Evolutionary conservation across 2,888 invertebrate genomes (phyloP), one percentile per base, ranked within the genome.

Genomic region (Drosophila tanythrix): DNA sequence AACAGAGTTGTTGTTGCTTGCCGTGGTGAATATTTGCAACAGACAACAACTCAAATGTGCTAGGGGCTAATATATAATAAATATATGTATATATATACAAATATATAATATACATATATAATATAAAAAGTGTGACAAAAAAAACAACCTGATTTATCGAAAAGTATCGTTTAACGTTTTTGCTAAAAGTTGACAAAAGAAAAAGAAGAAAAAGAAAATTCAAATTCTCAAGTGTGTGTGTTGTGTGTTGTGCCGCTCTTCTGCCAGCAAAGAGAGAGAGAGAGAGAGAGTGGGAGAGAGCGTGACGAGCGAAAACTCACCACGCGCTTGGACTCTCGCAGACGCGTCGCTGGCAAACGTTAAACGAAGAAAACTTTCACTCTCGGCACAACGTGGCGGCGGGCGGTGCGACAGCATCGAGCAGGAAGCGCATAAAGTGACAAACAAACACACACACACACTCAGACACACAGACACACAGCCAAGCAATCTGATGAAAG

Each of bases 351-450:
- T 62, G 64, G 61, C 72, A 69, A 63, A 65, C 57, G 66, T 66
- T 62, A 18, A 56, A n/a, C 43, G n/a, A 72, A 62, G 51, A 79
- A 81, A 74, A 85, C 85, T 85, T 85, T 85, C 85, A 85, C 85
- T 85, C 85, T 85, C 89, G 85, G 76, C 84, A 87, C 82, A 84
- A 89, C 89, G 89, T 82, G 89, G 85, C 89, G 80, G 75, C 80
- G 73, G 72, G 75, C 65, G 82, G 88, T 77, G 65, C 75, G 78
- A 82, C 69, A 80, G 76, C 79, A 79, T 71, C 79, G 69, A 79
- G 74, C 90, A 89, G 90, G 81, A 87, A 85, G 81, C 83, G 88
- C 83, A 86, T 83, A 86, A 81, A 88, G 77, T 85, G 89, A 79
- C 88, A 87, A 73, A 88, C 86, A 78, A 70, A 74, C 70, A 82